Conservation (phyloP, 2,888 invertebrate genomes). For the Pharmacophagus antenor region DNA sequence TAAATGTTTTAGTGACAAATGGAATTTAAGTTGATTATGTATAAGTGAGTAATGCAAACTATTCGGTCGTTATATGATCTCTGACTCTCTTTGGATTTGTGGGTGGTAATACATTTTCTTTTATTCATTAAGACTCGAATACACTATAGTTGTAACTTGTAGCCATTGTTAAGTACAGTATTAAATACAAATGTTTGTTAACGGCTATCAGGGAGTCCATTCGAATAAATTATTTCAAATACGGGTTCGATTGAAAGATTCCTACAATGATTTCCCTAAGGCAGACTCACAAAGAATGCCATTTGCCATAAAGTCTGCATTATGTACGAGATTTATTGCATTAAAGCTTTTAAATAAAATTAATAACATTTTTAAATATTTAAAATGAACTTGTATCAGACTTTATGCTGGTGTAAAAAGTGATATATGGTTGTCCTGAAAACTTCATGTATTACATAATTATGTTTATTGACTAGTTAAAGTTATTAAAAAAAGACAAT, state of each 20-base stretch:
- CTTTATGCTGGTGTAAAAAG: too few species aligned
- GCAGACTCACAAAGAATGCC: too few species aligned
- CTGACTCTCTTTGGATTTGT: conserved; percentile 39
- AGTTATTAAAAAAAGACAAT: background rate
- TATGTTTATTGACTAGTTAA: background rate
- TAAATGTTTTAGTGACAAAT: conserved; percentile 27
- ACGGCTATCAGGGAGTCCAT: background rate
- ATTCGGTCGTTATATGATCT: conserved; percentile 47
- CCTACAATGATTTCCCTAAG: too few species aligned
- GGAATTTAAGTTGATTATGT: conserved; percentile 27
- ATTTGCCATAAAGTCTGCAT: too few species aligned
- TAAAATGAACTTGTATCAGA: too few species aligned
- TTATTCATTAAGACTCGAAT: conserved; percentile 28
- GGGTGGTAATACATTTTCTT: conserved; percentile 28
- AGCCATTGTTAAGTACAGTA: conserved; percentile 32
- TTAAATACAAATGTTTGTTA: conserved; percentile 23
- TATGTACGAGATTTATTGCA: too few species aligned
- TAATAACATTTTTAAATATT: too few species aligned
- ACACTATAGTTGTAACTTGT: conserved; percentile 7
- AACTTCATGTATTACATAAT: background rate
- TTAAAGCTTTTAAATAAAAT: too few species aligned
- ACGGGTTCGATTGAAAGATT: background rate
- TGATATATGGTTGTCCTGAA: too few species aligned
- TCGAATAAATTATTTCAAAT: background rate
- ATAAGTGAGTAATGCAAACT: conserved; percentile 37